A percentile compares a stretch with the other conserved stretches of the same genome.
These are phyloP conservation scores for Clostera curtula DNA, from an alignment of 2,888 invertebrate genomes.

Conservation along the genomic window DNA sequence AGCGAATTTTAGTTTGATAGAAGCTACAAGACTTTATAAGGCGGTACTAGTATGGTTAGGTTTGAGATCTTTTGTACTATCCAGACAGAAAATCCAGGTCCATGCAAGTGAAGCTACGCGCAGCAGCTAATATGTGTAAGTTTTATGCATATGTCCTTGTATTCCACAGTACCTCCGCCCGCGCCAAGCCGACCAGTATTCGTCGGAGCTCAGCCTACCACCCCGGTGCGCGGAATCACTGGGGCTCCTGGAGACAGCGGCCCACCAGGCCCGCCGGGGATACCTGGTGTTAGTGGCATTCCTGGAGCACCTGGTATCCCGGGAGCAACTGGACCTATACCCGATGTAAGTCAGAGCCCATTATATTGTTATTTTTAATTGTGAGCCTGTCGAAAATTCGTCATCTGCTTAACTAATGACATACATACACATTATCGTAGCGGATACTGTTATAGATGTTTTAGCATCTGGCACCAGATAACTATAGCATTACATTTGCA, in stretches of 20 bases:
- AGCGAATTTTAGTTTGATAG: no score
- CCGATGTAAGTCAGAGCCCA: conserved; percentile 70
- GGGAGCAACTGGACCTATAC: conserved; percentile 82
- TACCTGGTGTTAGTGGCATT: conserved; percentile 75
- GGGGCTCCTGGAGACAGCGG: conserved; percentile 75
- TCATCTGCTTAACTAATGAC: no score
- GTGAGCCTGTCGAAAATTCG: no score
- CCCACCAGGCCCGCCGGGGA: conserved; percentile 75
- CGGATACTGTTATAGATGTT: no score
- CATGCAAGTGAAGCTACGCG: no score
- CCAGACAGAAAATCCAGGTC: no score
- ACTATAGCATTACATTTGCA: no score
- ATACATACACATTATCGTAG: no score
- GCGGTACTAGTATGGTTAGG: no score
- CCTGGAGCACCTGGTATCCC: conserved; percentile 80
- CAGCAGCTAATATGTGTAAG: no score
- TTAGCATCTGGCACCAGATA: no score
- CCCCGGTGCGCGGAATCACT: conserved; percentile 63
- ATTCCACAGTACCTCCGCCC: conserved; percentile 8
- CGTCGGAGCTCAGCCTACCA: conserved; percentile 23
- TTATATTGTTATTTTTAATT: background rate
- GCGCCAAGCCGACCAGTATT: conserved; percentile 25
- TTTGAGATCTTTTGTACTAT: background rate
- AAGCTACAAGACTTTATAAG: no score
- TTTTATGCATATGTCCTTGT: background rate